These are phyloP conservation scores for Caenorhabditis sp. DNA, from an alignment of 2,888 invertebrate species.

Conservation along the genomic window DNA sequence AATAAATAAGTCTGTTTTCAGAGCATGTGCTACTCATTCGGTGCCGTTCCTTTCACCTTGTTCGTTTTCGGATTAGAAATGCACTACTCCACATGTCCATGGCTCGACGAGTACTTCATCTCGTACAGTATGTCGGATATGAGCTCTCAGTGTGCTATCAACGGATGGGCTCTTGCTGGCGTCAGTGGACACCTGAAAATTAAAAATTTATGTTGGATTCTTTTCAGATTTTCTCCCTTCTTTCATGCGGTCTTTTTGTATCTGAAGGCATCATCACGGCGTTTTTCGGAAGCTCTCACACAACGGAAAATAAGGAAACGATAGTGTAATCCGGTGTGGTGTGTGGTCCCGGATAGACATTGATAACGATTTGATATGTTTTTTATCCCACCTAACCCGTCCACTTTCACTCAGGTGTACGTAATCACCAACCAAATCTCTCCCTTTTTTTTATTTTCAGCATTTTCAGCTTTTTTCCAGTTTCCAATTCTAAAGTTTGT, in stretches of 20 bases:
- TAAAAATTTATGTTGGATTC: no score
- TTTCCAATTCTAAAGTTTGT: neutral
- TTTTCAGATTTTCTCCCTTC: constrained; percentile 79
- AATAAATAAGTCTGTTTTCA: constrained; percentile 57
- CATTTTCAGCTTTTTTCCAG: neutral
- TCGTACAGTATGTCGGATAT: constrained; percentile 66
- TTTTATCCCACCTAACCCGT: neutral
- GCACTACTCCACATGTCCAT: constrained; percentile 82
- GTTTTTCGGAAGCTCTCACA: constrained; percentile 74
- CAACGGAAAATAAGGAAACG: constrained; percentile 67
- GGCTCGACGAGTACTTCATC: constrained; percentile 78
- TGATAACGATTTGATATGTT: constrained; percentile 15
- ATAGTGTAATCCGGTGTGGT: constrained; percentile 46
- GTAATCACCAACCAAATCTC: neutral
- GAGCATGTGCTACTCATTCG: constrained; percentile 80
- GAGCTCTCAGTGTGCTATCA: constrained; percentile 80
- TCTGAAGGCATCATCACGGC: constrained; percentile 80
- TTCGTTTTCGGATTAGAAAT: constrained; percentile 81
- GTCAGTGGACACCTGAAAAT: constrained; percentile 54
- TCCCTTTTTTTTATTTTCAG: constrained; percentile 6
- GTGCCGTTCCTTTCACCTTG: constrained; percentile 78
- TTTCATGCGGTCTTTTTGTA: constrained; percentile 80
- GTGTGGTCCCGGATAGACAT: neutral
- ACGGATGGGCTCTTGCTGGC: constrained; percentile 81
- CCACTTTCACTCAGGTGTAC: no score